These are phyloP conservation scores for Cyclophora albipunctata DNA, from an alignment of 2,888 invertebrate species.

Conservation along the genomic window DNA sequence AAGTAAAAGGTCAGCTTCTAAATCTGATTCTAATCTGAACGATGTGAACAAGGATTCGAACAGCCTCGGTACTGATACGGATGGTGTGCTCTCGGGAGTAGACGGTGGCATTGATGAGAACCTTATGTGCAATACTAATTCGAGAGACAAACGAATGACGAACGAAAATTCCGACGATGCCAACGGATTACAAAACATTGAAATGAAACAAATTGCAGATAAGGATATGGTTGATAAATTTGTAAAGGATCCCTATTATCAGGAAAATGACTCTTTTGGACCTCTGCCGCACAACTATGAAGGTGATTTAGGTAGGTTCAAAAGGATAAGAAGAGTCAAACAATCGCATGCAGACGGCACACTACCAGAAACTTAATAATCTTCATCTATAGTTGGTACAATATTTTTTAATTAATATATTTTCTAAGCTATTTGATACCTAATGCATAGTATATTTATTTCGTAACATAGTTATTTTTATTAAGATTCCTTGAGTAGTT, in stretches of 20 bases:
- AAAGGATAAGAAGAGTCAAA: conserved; percentile 56
- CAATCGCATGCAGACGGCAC: conserved; percentile 25
- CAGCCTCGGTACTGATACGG: conserved; percentile 56
- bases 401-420: conserved; percentile 8
- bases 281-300: conserved; percentile 44
- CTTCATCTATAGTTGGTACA: background rate
- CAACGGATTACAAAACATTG: conserved; percentile 13
- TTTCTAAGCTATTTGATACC: conserved; percentile 25
- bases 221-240: conserved; percentile 12
- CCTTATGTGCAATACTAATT: conserved; percentile 48
- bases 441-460: conserved; percentile 4
- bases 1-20: background rate
- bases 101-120: conserved; percentile 60
- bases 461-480: conserved; percentile 26
- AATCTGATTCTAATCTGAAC: background rate
- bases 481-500: conserved; percentile 39
- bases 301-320: conserved; percentile 48
- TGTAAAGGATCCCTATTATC: conserved; percentile 32
- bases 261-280: conserved; percentile 53
- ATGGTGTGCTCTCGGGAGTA: conserved; percentile 50
- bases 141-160: conserved; percentile 37
- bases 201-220: conserved; percentile 22
- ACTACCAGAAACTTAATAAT: conserved; percentile 8
- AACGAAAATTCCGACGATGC: conserved; percentile 19
- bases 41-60: conserved; percentile 22